Base-by-base conservation (phyloP, 2,797 vertebrate species). In the Chaunax sp. region DNA sequence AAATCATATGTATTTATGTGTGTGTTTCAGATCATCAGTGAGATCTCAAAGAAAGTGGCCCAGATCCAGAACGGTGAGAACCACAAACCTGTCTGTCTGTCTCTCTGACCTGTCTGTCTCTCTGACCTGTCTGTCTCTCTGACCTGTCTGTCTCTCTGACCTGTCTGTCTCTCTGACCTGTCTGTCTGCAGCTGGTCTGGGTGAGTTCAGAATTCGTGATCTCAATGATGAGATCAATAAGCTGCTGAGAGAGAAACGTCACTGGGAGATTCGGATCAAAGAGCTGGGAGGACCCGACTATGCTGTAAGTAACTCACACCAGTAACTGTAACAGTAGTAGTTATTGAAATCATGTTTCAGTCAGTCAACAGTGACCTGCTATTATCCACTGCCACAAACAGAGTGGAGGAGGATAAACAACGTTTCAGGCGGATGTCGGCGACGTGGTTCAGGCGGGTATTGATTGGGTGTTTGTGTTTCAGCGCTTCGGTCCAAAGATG, bases 171-270 rank as follows among this genome's bases (percentile, higher is more conserved):
- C 41, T 28, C 35, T 57, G 19, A 12, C 22, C 28, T 51, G 14
- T 38, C 45, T 3, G 33, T 28, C 5, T 73, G 0, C 72, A 99
- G 98, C 97, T 68, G 97, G 98, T 49, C 93, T 99, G n/a, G 98
- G 98, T 0, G 98, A 99, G 90, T 99, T 99, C 86, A 94, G 93
- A 89, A 99, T 98, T 61, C 94, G 97, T 1, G 97, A 99, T 84
- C 83, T 99, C 62, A 99, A 99, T 0, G 97, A 99, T 92, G 97
- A 99, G 90, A 99, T 99, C 83, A 99, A 99, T 85, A 99, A 99
- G 77, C 92, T 98, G 46, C 93, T 99, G 13, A 91, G 97, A 81
- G 97, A 99, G 75, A 99, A 99, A 23, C 94, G 97, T 56, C 97
- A 99, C 89, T 99, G 97, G 97, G 97, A 99, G 51, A 91, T 95